These are phyloP conservation scores for Crotalus viridis DNA, from an alignment of 2,113 vertebrate genomes.

Conservation along the genomic window DNA sequence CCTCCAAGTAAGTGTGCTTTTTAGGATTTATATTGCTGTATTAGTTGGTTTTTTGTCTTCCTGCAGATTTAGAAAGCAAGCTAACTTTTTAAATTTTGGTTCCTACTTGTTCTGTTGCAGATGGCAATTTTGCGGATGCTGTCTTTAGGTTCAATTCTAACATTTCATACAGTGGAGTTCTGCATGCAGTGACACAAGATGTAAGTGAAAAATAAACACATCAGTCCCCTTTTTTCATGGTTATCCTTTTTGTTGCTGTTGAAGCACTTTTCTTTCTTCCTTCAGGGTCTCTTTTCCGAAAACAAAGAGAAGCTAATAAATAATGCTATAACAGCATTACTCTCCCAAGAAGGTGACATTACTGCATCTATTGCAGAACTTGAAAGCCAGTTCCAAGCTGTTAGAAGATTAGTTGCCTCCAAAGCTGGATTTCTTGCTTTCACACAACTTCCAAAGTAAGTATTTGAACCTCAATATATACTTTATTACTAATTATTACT, in stretches of 20 bases:
- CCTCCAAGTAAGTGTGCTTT: constrained; percentile 85
- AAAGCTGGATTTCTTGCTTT: constrained; percentile 98
- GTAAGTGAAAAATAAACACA: constrained; percentile 74
- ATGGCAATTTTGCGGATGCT: constrained; percentile 94
- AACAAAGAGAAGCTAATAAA: constrained; percentile 99
- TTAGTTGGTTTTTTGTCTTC: neutral
- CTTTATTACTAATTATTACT: too few relatives aligned
- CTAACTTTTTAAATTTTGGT: constrained; percentile 23
- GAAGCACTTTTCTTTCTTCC: constrained; percentile 27
- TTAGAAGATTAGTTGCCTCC: constrained; percentile 92
- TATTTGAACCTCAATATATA: neutral
- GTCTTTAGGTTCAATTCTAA: constrained; percentile 99
- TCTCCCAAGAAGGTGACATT: constrained; percentile 89
- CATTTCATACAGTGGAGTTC: constrained; percentile 96
- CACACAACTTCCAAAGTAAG: constrained; percentile 96
- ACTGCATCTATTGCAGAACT: constrained; percentile 87
- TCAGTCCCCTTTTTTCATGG: constrained; percentile 3
- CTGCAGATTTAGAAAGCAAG: neutral
- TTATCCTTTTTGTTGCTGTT: neutral
- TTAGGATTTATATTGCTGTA: neutral
- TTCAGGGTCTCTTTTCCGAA: constrained; percentile 95
- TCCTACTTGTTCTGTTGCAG: constrained; percentile 68
- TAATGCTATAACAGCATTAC: constrained; percentile 91
- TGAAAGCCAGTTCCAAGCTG: constrained; percentile 97
- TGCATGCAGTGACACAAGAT: constrained; percentile 97